Evolutionary conservation across 2,888 invertebrate species (phyloP), one percentile per base, ranked within the genome.

Genomic region (Parnassius mnemosyne): DNA sequence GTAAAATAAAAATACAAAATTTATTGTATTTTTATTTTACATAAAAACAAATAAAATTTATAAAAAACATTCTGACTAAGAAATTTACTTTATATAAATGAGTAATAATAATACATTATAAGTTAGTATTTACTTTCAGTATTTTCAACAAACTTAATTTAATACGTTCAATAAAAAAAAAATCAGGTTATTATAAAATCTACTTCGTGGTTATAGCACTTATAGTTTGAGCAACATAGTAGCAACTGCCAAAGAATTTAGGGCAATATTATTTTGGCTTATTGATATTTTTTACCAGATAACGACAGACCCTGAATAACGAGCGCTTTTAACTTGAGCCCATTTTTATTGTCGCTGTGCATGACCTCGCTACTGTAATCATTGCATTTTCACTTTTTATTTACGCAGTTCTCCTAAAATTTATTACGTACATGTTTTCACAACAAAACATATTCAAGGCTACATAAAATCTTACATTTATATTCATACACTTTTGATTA

Each of bases 301-400:
- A 25, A 47, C 34, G 46, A 41, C 25, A 51, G 55, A 44, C 57
- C 52, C 50, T 58, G 64, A 51, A 52, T 59, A 56, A 52, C 12
- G 34, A 42, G 34, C 55, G 53, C 16, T 54, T 42, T 53, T 53
- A 53, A 49, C 51, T 25, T 56, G n/a, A 57, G 63, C 66, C 69
- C 68, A 70, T 67, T 71, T 68, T 74, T 66, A 67, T 69, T 72
- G 78, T 81, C 77, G 79, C 78, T 76, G 76, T 72, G 68, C 68
- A 63, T 71, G 77, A 74, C 78, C 81, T 77, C 74, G 76, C 54
- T 67, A 70, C 69, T 70, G 73, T 74, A 73, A 77, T 77, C 74
- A 68, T 70, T 67, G 71, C 65, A 75, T 77, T 83, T 82, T 78
- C 80, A 76, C 78, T 81, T 81, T 81, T 43, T 43, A 25, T 25